Evolutionary conservation across 1,140 invertebrate genomes (phyloP).

Genomic region (Apis dorsata): DNA sequence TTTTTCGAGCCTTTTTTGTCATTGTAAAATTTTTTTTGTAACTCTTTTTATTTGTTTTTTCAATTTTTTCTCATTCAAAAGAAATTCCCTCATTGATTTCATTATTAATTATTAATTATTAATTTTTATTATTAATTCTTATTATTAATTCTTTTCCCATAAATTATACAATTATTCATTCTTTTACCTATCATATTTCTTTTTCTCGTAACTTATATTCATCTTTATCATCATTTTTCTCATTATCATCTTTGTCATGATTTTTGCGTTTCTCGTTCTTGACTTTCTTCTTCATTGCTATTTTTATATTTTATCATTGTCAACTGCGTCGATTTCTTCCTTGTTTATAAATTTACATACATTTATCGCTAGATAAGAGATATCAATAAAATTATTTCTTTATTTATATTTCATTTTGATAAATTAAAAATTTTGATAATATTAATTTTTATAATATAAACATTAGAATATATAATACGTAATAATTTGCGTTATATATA

Average conservation of each 20-base stretch:
- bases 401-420: not conserved
- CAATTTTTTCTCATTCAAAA: not conserved
- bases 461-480: no score
- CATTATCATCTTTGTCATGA: no score
- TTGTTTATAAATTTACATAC: not conserved
- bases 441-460: not conserved
- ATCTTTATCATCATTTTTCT: not conserved
- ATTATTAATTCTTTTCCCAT: not conserved
- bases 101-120: no score
- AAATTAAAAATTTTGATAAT: not conserved
- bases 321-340: not conserved
- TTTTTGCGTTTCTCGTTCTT: conserved; percentile 4
- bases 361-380: conserved; percentile 13
- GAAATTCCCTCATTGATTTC: not conserved
- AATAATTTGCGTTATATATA: no score
- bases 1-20: not conserved
- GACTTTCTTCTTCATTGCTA: conserved; percentile 1
- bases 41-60: not conserved
- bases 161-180: not conserved
- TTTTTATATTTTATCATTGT: conserved; percentile 13
- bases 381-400: not conserved
- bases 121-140: no score
- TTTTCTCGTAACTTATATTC: not conserved
- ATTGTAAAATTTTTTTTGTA: not conserved
- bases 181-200: no score